Base-by-base conservation (phyloP, 2,888 invertebrate genomes). In the Epistrophe eligans region DNA sequence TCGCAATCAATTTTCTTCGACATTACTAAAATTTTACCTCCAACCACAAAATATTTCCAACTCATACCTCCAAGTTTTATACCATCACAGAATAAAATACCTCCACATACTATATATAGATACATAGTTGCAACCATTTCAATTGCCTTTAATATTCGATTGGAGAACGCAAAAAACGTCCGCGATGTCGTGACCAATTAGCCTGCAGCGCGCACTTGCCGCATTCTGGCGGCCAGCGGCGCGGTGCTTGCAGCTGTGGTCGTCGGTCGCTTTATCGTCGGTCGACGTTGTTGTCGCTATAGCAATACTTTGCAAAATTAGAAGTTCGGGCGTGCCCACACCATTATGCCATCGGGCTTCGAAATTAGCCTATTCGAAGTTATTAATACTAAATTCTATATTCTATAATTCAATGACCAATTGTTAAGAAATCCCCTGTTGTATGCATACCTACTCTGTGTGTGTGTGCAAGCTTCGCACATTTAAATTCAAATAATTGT, bases 151-250 rank as follows among this genome's bases (percentile, higher is more conserved):
- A 73, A 57, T 73, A 55, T 64, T 72, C 66, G n/a, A 52, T 38
- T 77, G 60, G 74, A 38, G 38, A 52, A 79, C 62, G 64, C 76
- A 55, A 72, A 77, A 71, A 72, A 60, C 73, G 64, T 71, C 71
- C 50, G 70, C 85, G 55, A 83, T 88, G 89, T 89, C 89, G 89
- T 89, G 89, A 85, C 85, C 88, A 89, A 89, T 89, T 89, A 89
- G 89, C 85, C 85, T 73, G 60, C 72, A 67, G 85, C 85, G 84
- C 83, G 28, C 67, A 89, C 88, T 89, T 89, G 88, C 84, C 70
- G 83, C 70, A 48, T 72, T 66, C 43, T 35, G 43, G 9, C 32
- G 6, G 7, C 32, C 0, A 0, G 24, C 24, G 24, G 7, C 32
- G 4, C 32, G 32, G 32, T 57, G 15, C 38, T 55, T 24, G 32